Base-by-base conservation (phyloP, 2,113 vertebrate genomes). In the Manacus vitellinus region DNA sequence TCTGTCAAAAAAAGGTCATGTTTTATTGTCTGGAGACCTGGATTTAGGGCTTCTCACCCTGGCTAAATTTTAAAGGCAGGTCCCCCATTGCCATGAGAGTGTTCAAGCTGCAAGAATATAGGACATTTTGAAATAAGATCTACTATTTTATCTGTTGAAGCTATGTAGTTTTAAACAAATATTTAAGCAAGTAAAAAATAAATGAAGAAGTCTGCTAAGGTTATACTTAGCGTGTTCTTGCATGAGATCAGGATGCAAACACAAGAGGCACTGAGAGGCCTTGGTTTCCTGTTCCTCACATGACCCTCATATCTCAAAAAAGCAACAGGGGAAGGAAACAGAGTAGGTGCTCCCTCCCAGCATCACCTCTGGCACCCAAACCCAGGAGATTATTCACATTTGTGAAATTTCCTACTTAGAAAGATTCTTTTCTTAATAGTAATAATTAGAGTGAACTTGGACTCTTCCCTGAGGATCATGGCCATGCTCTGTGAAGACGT, bases 401-500 rank as follows among this genome's bases (percentile, higher is more conserved):
- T 58, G 8, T 44, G 35, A 54, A 74, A 59, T 56, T 62, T 67
- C 21, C 27, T 52, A 44, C 4, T 41, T 70, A 43, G n/a, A 87
- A 84, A 62, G 4, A 9, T 37, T 59, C 10, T 62, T 77, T n/a
- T 39, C 1, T 51, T 63, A 20, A 6, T 63, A 44, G 7, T 27
- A 84, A 79, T 74, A 55, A 30, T 9, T 41, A 3, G 13, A 56
- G 6, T 72, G 35, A 82, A 51, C 9, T 63, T 41, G 13, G 13
- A 47, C 8, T 21, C 12, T 74, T 70, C 37, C 55, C 43, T 77
- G 17, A 80, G 33, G 13, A n/a, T 75, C 51, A 33, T 6, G 54
- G 12, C n/a, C 46, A 10, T 62, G 22, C 5, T 59, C 22, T 18
- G 4, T n/a, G 52, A 82, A 59, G 35, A 18, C 0, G 0, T 31